phyloP scores from a whole-genome alignment of 2,113 vertebrate genomes.

The Vidua macroura region DNA sequence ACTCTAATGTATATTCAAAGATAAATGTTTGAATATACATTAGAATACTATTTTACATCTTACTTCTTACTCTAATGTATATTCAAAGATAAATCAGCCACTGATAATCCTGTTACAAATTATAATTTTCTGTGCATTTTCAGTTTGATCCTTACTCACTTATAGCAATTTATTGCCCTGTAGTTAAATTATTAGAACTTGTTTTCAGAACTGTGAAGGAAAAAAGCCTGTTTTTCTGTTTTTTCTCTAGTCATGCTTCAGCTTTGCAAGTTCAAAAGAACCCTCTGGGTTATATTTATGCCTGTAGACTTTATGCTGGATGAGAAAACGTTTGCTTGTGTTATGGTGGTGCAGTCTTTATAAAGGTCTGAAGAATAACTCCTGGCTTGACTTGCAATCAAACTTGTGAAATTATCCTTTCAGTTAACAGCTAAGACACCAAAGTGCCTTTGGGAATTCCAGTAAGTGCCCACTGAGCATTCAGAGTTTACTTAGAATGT shows the following conservation, averaged over 20 bases:
- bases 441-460: not conserved
- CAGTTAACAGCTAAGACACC: not conserved
- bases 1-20: not conserved
- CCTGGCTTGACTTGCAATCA: not conserved
- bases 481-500: not conserved
- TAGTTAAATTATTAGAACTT: not conserved
- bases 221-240: not conserved
- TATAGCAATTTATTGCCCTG: not conserved
- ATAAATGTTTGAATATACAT: no score
- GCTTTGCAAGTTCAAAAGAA: not conserved
- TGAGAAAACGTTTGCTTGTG: not conserved
- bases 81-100: not conserved
- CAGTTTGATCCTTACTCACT: not conserved
- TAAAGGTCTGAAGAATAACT: not conserved
- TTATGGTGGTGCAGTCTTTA: not conserved
- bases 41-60: no score
- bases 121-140: not conserved
- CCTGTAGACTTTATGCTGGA: not conserved
- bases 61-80: not conserved
- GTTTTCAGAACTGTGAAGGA: not conserved
- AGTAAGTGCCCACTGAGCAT: not conserved
- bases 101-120: not conserved
- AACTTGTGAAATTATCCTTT: not conserved
- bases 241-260: not conserved
- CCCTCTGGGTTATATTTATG: not conserved